These are phyloP conservation scores for Limonius californicus DNA, from an alignment of 1,140 invertebrate species.

Conservation along the genomic window DNA sequence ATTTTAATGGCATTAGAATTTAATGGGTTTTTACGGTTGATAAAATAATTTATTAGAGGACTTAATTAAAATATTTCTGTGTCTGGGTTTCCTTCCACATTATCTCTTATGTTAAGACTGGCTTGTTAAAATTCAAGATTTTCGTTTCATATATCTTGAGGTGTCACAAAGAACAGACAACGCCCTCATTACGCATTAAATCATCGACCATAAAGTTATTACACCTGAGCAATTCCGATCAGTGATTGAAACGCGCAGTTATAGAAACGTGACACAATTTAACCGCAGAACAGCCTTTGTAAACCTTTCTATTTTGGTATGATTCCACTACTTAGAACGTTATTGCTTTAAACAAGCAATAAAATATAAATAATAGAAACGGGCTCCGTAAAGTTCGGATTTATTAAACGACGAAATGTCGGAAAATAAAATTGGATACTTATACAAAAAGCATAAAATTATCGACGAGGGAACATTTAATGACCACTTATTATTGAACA, in stretches of 20 bases:
- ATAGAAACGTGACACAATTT: slow-evolving; percentile 7
- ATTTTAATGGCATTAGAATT: slow-evolving; percentile 8
- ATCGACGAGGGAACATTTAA: background rate
- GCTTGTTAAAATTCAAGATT: too few species aligned
- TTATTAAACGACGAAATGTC: background rate
- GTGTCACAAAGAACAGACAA: too few species aligned
- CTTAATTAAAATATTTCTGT: slow-evolving; percentile 12
- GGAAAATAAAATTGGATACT: background rate
- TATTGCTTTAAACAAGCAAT: background rate
- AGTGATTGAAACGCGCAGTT: background rate
- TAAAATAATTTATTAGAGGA: slow-evolving; percentile 3
- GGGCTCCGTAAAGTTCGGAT: background rate
- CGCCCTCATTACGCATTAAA: background rate
- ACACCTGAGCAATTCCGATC: background rate
- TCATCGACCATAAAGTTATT: background rate
- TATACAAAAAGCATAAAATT: background rate
- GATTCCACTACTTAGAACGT: too few species aligned
- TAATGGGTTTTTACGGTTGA: background rate
- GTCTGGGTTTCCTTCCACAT: too few species aligned
- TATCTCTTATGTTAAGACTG: too few species aligned
- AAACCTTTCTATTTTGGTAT: background rate
- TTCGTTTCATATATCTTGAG: too few species aligned
- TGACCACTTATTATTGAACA: slow-evolving; percentile 3
- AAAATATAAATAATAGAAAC: slow-evolving; percentile 6
- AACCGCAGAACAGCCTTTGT: background rate